Evolutionary conservation across 2,888 invertebrate species (phyloP).

Genomic region (Odontomyia ornata): DNA sequence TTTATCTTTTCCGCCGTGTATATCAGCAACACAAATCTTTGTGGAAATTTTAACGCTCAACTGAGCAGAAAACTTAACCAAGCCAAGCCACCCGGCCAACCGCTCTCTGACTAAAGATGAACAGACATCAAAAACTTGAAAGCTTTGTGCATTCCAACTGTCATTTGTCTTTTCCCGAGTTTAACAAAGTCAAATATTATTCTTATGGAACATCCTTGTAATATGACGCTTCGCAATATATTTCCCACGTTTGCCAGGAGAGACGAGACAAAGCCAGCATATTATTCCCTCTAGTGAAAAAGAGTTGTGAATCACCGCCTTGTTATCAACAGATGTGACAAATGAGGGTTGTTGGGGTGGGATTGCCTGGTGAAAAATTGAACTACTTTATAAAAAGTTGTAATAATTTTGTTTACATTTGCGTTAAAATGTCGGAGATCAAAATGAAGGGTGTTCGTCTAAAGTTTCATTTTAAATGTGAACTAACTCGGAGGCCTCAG

Average conservation of each 20-base stretch:
- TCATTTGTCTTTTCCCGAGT: not conserved
- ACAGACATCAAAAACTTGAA: slow-evolving; percentile 13
- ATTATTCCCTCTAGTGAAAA: not conserved
- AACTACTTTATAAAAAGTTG: not conserved
- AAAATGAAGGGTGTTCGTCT: not conserved
- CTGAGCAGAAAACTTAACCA: not conserved
- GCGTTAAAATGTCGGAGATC: slow-evolving; percentile 3
- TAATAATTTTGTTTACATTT: slow-evolving; percentile 25
- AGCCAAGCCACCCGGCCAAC: not conserved
- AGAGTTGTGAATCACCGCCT: not conserved
- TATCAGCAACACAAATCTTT: not conserved
- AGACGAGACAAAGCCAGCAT: not conserved
- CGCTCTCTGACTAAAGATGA: not conserved
- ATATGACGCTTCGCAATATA: not conserved
- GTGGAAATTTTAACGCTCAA: not conserved
- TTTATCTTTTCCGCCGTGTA: not conserved
- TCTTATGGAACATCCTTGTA: not conserved
- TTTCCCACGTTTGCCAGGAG: not conserved
- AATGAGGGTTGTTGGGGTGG: not conserved
- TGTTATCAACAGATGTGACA: not conserved
- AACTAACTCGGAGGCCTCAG: too few species aligned
- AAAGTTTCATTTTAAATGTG: too few species aligned
- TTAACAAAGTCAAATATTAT: not conserved
- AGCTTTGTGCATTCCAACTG: not conserved
- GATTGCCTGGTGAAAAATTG: slow-evolving; percentile 12